Evolutionary conservation across 2,797 vertebrate genomes (phyloP), one percentile per base, ranked within the genome.

Genomic region (Erethizon dorsatum): DNA sequence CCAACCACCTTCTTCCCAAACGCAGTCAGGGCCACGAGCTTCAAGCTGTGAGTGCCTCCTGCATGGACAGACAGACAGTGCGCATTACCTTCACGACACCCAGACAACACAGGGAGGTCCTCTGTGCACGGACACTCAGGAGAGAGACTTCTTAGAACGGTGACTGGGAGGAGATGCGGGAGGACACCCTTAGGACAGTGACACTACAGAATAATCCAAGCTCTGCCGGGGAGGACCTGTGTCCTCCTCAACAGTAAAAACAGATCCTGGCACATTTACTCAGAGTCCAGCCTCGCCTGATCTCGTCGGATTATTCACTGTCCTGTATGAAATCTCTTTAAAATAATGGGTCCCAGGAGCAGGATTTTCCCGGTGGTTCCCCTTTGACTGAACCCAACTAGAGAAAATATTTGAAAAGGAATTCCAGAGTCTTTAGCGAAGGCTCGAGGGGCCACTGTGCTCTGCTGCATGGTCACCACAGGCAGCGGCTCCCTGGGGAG

Each of bases 321-420:
- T 80, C 84, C 65, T 95, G 92, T 52, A 50, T 83, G 57, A 85
- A 88, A 91, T 57, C 5, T 71, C n/a, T 93, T 77, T 71, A 79
- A 95, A 97, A 89, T 97, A 97, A 96, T 59, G 71, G n/a, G 75
- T 90, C 87, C 94, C 6, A 12, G 94, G 90, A 91, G 26, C 24
- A 92, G 15, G 20, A 73, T 82, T 93, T 87, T 84, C 91, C 84
- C 97, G 18, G 33, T 67, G 80, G 63, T 5, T 56, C 9, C 13
- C 31, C 37, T 73, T 63, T 61, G 63, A n/a, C 17, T 31, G 80
- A 97, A 75, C 20, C 12, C 31, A 92, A 31, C 37, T 63, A 69
- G 52, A 71, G 50, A 95, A 82, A 86, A 80, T 92, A 71, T 61
- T 90, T 63, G 69, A 90, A n/a, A 56, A 85, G 47, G 82, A 52